Evolutionary conservation across 1,140 invertebrate species (phyloP).

Genomic region (Periplaneta americana): DNA sequence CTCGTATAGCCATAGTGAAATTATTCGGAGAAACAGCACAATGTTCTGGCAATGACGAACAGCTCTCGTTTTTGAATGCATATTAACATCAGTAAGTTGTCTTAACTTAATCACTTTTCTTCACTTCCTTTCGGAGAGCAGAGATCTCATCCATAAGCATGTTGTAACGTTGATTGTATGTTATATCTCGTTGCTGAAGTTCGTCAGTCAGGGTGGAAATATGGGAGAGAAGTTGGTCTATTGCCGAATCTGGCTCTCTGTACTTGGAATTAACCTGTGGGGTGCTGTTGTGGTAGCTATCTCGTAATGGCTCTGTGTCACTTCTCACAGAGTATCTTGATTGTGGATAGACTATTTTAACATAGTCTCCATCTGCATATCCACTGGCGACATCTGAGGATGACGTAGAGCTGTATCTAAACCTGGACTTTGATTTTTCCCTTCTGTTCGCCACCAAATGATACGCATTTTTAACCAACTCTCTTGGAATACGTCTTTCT

Average conservation of each 20-base stretch:
- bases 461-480: slow-evolving; percentile 64
- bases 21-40: too few species aligned
- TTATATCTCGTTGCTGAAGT: neutral
- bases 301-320: neutral
- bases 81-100: too few species aligned
- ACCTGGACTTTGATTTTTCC: neutral
- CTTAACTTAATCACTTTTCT: too few species aligned
- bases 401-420: neutral
- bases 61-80: too few species aligned
- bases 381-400: neutral
- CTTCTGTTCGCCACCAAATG: slow-evolving; percentile 58
- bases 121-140: neutral
- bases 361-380: neutral
- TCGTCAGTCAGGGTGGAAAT: neutral
- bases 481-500: slow-evolving; percentile 67
- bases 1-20: too few species aligned
- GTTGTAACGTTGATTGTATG: neutral
- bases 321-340: neutral
- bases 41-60: too few species aligned
- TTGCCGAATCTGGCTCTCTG: too few species aligned
- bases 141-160: neutral
- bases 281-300: neutral
- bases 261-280: neutral
- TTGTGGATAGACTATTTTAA: neutral
- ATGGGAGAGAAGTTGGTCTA: neutral